phyloP scores from a whole-genome alignment of 2,888 invertebrate species.

The Lutraria lutraria region DNA sequence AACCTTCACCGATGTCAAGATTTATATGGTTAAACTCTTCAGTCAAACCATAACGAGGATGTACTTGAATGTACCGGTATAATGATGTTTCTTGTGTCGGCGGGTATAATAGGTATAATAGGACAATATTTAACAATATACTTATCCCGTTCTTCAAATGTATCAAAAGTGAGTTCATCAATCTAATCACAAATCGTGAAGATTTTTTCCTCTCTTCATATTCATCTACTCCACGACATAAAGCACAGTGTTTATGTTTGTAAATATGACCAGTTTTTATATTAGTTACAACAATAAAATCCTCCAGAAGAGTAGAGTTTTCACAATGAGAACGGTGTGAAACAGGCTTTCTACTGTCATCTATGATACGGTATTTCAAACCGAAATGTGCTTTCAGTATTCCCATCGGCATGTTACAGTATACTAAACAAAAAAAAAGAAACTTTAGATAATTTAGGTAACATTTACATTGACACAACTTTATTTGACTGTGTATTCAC shows the following conservation, averaged over 20 bases:
- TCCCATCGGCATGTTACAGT: not conserved
- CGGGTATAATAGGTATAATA: not conserved
- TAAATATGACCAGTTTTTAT: not conserved
- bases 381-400: not conserved
- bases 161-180: not conserved
- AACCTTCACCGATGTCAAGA: no score
- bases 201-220: not conserved
- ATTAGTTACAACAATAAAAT: constrained; percentile 25
- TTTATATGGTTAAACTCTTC: no score
- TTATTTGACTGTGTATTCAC: no score
- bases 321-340: not conserved
- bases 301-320: not conserved
- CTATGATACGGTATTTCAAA: not conserved
- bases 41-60: not conserved
- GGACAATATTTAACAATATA: not conserved
- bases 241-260: constrained; percentile 17
- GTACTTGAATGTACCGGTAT: not conserved
- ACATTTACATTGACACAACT: no score
- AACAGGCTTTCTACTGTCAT: not conserved
- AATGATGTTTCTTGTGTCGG: not conserved
- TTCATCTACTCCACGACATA: not conserved
- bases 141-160: no score
- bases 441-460: no score
- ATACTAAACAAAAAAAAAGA: no score
- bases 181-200: not conserved